phyloP scores from a whole-genome alignment of 2,888 invertebrate species.

The Acrocera orbiculus region DNA sequence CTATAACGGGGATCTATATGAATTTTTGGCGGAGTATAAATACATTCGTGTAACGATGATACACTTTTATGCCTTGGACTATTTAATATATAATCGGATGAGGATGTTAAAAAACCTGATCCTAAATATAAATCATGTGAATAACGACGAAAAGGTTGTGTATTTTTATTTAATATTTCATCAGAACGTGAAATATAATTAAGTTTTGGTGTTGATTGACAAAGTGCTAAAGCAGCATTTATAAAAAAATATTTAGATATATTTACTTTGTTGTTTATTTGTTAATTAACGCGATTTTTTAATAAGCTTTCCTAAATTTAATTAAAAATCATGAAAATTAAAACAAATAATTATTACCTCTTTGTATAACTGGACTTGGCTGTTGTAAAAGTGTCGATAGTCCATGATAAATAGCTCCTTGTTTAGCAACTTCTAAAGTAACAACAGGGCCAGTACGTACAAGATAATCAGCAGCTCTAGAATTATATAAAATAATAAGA shows the following conservation, averaged over 20 bases:
- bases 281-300: no score
- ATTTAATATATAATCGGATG: no score
- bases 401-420: constrained; percentile 94
- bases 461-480: constrained; percentile 85
- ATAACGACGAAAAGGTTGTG: no score
- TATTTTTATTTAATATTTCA: constrained; percentile 27
- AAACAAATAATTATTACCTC: constrained; percentile 37
- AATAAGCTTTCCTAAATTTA: no score
- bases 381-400: constrained; percentile 82
- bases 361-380: constrained; percentile 64
- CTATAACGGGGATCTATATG: constrained; percentile 30
- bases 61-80: constrained; percentile 20
- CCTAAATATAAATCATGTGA: no score
- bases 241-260: constrained; percentile 15
- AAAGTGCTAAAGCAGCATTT: no score
- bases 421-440: constrained; percentile 89
- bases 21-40: constrained; percentile 25
- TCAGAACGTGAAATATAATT: constrained; percentile 27
- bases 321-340: no score
- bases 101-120: no score
- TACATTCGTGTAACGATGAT: constrained; percentile 28
- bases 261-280: no score
- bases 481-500: constrained; percentile 7
- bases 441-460: constrained; percentile 89
- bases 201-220: no score